Percentiles rank a stretch among this genome's conserved stretches.
phyloP scores from a whole-genome alignment of 1,140 invertebrate species.

The Drosophila subobscura region DNA sequence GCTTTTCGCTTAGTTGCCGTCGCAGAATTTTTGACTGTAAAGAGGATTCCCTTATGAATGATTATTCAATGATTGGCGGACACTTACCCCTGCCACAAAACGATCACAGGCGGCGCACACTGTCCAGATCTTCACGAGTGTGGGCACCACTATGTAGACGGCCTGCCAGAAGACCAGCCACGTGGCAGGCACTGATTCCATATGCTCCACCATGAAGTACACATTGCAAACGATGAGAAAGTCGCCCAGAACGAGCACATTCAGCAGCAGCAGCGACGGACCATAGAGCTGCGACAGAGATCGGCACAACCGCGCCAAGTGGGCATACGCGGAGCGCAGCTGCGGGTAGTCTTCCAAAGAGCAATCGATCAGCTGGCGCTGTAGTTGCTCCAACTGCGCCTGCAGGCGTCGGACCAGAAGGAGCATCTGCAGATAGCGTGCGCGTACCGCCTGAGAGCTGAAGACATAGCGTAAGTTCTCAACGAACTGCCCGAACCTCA shows the following conservation, averaged over 20 bases:
- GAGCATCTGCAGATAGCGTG: conserved; percentile 55
- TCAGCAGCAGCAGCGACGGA: conserved; percentile 54
- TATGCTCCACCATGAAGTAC: conserved; percentile 44
- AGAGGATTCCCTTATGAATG: background rate
- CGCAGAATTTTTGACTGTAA: conserved; percentile 24
- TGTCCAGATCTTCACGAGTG: conserved; percentile 55
- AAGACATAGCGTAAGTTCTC: conserved; percentile 24
- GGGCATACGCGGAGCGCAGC: conserved; percentile 43
- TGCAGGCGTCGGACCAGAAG: conserved; percentile 53
- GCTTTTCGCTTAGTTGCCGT: conserved; percentile 22
- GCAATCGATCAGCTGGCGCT: background rate
- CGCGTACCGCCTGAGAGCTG: conserved; percentile 53
- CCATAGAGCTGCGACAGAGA: conserved; percentile 48
- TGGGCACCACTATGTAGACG: conserved; percentile 39
- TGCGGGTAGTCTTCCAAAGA: conserved; percentile 13
- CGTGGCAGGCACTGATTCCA: background rate
- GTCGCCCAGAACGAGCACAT: conserved; percentile 63
- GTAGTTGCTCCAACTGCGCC: conserved; percentile 31
- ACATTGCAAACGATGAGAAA: conserved; percentile 57
- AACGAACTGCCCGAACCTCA: background rate
- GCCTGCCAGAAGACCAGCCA: conserved; percentile 39
- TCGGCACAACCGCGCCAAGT: conserved; percentile 33
- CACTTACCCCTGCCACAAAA: conserved; percentile 40
- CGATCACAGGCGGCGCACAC: conserved; percentile 49
- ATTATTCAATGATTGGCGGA: background rate